Evolutionary conservation across 35 echinoderm and acorn worm genomes (phyloP).

Genomic region (Ptychodera flava): DNA sequence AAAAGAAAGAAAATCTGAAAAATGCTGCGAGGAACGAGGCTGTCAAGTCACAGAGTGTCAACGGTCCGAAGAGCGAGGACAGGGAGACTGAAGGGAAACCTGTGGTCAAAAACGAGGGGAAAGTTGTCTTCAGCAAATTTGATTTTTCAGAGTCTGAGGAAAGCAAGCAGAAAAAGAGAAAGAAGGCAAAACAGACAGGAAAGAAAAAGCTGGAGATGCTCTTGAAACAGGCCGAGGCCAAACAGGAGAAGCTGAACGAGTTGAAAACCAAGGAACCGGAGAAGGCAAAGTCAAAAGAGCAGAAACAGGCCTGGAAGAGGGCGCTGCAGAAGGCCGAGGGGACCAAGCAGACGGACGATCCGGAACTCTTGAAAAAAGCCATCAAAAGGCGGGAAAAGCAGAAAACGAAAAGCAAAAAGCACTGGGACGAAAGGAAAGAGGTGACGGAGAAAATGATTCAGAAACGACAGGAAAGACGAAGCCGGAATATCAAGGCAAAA

Average conservation of each 20-base stretch:
- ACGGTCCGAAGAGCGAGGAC: not conserved
- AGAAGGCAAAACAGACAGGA: slow-evolving; percentile 64
- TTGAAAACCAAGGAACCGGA: slow-evolving; percentile 77
- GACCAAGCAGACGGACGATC: slow-evolving; percentile 69
- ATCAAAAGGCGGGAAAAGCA: slow-evolving; percentile 65
- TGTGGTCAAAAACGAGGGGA: not conserved
- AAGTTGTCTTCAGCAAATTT: slow-evolving; percentile 71
- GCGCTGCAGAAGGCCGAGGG: slow-evolving; percentile 66
- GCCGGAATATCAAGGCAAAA: slow-evolving; percentile 61
- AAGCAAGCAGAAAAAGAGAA: not conserved
- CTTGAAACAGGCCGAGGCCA: slow-evolving; percentile 65
- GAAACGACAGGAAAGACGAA: slow-evolving; percentile 56
- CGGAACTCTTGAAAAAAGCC: slow-evolving; percentile 81
- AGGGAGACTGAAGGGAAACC: not conserved
- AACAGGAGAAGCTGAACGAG: slow-evolving; percentile 63
- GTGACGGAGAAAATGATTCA: slow-evolving; percentile 48
- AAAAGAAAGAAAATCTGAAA: slow-evolving; percentile 33
- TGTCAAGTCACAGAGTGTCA: not conserved
- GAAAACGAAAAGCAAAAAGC: slow-evolving; percentile 65
- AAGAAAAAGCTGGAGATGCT: slow-evolving; percentile 63
- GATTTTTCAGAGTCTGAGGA: slow-evolving; percentile 43
- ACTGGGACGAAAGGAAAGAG: slow-evolving; percentile 64
- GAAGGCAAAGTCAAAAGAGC: slow-evolving; percentile 49
- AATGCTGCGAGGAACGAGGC: slow-evolving; percentile 14
- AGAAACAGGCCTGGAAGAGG: slow-evolving; percentile 66